Conservation (phyloP, 1,140 invertebrate species). For the Drosophila parabipectinata region DNA sequence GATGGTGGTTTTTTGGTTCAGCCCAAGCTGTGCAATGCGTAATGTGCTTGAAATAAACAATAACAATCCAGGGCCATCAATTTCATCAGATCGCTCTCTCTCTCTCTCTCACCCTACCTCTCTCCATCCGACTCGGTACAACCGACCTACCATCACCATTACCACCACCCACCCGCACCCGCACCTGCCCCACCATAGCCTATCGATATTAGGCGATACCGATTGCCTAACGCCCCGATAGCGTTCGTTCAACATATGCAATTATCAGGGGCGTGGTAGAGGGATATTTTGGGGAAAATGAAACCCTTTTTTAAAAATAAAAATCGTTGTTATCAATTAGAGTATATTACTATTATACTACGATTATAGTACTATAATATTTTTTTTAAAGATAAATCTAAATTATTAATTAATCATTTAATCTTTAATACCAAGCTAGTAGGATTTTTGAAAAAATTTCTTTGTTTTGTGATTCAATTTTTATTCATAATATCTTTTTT, state of each 20-base stretch:
- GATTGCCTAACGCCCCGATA: constrained; percentile 12
- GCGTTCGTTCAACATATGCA: constrained; percentile 25
- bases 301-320: neutral
- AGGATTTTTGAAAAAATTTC: no score
- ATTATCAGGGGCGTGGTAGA: constrained; percentile 14
- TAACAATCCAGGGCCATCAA: constrained; percentile 10
- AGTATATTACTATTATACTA: no score
- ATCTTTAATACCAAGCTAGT: no score
- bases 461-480: no score
- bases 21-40: constrained; percentile 22
- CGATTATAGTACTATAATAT: no score
- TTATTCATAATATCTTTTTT: no score
- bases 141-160: neutral
- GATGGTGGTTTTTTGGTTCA: neutral
- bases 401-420: no score
- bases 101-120: neutral
- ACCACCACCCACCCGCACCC: neutral
- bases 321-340: no score
- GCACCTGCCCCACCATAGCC: neutral
- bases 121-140: neutral
- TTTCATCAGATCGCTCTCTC: constrained; percentile 25
- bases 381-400: no score
- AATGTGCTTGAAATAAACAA: constrained; percentile 40
- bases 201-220: constrained; percentile 27
- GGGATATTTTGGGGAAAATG: neutral